phyloP scores from a whole-genome alignment of 2,888 invertebrate genomes.

The Aphrophora alni region DNA sequence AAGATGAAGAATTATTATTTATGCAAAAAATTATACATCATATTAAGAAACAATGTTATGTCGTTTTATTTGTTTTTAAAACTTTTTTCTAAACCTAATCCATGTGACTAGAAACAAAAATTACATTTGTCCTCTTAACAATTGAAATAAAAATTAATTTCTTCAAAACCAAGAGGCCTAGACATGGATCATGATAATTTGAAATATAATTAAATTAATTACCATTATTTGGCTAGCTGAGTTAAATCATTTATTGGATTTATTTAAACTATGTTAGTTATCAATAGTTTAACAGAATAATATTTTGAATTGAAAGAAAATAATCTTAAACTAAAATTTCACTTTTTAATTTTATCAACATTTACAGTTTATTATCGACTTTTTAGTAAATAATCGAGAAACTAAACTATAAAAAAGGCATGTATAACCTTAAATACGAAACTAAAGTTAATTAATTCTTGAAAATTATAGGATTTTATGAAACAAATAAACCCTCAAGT shows the following conservation, averaged over 20 bases:
- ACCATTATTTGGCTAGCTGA: too few species aligned
- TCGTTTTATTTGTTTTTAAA: background rate
- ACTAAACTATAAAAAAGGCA: too few species aligned
- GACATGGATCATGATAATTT: background rate
- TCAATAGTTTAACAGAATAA: too few species aligned
- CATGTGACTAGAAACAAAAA: constrained; percentile 4
- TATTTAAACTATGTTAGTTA: background rate
- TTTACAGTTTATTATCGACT: too few species aligned
- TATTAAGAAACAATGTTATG: background rate
- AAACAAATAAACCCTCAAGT: background rate
- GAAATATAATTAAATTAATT: background rate
- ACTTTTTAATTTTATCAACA: too few species aligned
- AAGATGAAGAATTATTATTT: background rate
- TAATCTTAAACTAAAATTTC: too few species aligned
- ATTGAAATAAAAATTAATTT: background rate
- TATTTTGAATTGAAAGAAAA: too few species aligned
- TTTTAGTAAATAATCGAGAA: too few species aligned
- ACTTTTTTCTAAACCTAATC: background rate
- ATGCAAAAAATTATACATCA: background rate
- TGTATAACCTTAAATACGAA: too few species aligned
- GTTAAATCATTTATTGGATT: background rate
- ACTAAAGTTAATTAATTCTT: background rate
- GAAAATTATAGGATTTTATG: background rate
- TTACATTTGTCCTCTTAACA: background rate
- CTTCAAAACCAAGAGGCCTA: background rate